These are phyloP conservation scores for Bombus soroeensis DNA, from an alignment of 1,140 invertebrate species.

Conservation along the genomic window DNA sequence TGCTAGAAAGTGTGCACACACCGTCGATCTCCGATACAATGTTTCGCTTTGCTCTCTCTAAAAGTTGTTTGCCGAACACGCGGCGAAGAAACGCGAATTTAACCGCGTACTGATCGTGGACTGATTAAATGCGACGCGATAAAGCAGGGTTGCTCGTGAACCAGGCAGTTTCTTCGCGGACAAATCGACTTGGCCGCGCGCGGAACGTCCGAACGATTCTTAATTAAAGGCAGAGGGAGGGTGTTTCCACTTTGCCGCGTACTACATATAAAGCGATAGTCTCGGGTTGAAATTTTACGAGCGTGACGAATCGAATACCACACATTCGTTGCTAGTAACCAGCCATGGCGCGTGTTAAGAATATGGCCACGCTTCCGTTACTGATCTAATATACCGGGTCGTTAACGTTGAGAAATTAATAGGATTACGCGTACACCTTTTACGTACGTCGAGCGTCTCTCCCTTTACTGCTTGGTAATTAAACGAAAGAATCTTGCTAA, in stretches of 20 bases:
- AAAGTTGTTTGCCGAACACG: background rate
- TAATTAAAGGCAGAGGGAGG: background rate
- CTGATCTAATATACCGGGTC: slow-evolving; percentile 13
- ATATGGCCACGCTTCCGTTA: slow-evolving; percentile 22
- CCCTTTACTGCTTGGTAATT: background rate
- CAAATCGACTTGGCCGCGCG: background rate
- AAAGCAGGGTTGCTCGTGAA: background rate
- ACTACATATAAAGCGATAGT: slow-evolving; percentile 1
- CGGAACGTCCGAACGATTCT: background rate
- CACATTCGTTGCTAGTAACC: background rate
- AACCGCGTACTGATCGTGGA: background rate
- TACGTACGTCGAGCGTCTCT: background rate
- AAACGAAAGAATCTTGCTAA: background rate
- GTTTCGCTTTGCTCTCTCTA: slow-evolving; percentile 2
- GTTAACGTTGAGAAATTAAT: slow-evolving; percentile 17
- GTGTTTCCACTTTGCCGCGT: background rate
- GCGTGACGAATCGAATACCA: slow-evolving; percentile 7
- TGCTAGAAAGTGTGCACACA: slow-evolving; percentile 41
- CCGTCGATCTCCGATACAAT: slow-evolving; percentile 40
- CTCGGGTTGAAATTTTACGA: slow-evolving; percentile 1
- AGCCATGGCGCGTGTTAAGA: background rate
- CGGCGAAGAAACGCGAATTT: slow-evolving; percentile 9
- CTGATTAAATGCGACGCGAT: slow-evolving; percentile 1
- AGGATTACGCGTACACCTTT: background rate
- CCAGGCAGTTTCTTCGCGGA: background rate